A percentile compares a stretch with the other conserved stretches of the same genome.
Evolutionary conservation across 2,797 vertebrate species (phyloP).

Genomic region (Microtus agrestis): DNA sequence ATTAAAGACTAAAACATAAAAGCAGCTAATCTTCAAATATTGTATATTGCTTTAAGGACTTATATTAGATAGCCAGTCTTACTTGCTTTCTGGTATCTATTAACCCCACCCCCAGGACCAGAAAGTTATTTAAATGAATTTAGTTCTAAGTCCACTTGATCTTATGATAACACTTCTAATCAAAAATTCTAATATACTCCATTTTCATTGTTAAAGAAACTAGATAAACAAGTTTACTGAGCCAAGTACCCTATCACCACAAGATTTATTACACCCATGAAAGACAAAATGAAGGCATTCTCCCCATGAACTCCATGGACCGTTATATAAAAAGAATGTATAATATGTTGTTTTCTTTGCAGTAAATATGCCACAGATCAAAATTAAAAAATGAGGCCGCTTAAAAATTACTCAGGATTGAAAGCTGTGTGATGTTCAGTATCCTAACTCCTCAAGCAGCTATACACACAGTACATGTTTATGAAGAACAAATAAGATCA

Average conservation of each 20-base stretch:
- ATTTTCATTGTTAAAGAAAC: constrained; percentile 58
- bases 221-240: constrained; percentile 71
- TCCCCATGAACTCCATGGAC: constrained; percentile 28
- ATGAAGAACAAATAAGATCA: neutral
- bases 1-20: constrained; percentile 1
- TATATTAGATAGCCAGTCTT: neutral
- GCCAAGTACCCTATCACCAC: constrained; percentile 49
- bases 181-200: constrained; percentile 55
- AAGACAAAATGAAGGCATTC: constrained; percentile 65
- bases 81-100: constrained; percentile 15
- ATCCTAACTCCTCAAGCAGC: neutral
- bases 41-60: neutral
- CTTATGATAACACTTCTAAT: constrained; percentile 61
- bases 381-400: constrained; percentile 61
- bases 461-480: neutral
- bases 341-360: constrained; percentile 55
- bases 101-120: constrained; percentile 3
- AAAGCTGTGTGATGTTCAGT: neutral
- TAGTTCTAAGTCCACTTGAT: constrained; percentile 54
- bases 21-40: neutral
- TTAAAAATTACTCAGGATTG: neutral
- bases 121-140: constrained; percentile 52
- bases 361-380: constrained; percentile 64
- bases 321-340: constrained; percentile 38
- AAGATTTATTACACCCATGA: constrained; percentile 55